Conservation (phyloP, 2,888 invertebrate genomes). For the Scaptomyza tumidula region DNA sequence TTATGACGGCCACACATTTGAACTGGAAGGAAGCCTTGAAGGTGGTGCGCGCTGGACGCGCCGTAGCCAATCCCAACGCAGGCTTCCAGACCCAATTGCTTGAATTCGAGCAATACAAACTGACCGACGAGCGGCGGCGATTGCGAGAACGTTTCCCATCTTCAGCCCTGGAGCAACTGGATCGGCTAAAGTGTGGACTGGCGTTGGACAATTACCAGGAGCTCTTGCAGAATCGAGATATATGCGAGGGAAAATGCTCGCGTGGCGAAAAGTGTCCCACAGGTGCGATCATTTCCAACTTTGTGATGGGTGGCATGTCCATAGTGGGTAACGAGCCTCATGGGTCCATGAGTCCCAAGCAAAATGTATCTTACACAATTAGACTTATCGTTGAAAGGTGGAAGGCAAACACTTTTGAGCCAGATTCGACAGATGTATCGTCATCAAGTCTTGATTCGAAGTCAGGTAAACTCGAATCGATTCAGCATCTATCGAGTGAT, state of each 20-base stretch:
- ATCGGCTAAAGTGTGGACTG: slow-evolving; percentile 90
- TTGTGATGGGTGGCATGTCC: slow-evolving; percentile 16
- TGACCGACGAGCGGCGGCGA: slow-evolving; percentile 93
- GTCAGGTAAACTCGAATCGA: neutral
- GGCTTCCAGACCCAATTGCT: slow-evolving; percentile 97
- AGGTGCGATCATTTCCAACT: slow-evolving; percentile 85
- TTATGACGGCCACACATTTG: slow-evolving; percentile 96
- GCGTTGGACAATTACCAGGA: slow-evolving; percentile 94
- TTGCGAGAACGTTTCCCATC: slow-evolving; percentile 94
- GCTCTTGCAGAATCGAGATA: slow-evolving; percentile 90
- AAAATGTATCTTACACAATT: slow-evolving; percentile 48
- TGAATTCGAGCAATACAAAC: slow-evolving; percentile 92
- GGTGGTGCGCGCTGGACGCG: slow-evolving; percentile 95
- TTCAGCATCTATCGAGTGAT: neutral
- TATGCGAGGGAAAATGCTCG: slow-evolving; percentile 94
- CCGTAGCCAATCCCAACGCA: slow-evolving; percentile 97
- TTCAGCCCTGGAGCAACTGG: slow-evolving; percentile 89
- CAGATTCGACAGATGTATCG: neutral
- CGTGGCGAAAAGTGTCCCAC: slow-evolving; percentile 94
- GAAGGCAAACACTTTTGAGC: slow-evolving; percentile 39
- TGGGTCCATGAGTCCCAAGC: neutral
- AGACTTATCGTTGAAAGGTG: slow-evolving; percentile 67
- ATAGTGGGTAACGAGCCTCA: neutral
- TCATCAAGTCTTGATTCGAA: neutral
- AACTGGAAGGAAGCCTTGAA: slow-evolving; percentile 97